Percentiles rank a stretch among this genome's conserved stretches.
Evolutionary conservation across 2,113 vertebrate species (phyloP).

Genomic region (Xiphias gladius): DNA sequence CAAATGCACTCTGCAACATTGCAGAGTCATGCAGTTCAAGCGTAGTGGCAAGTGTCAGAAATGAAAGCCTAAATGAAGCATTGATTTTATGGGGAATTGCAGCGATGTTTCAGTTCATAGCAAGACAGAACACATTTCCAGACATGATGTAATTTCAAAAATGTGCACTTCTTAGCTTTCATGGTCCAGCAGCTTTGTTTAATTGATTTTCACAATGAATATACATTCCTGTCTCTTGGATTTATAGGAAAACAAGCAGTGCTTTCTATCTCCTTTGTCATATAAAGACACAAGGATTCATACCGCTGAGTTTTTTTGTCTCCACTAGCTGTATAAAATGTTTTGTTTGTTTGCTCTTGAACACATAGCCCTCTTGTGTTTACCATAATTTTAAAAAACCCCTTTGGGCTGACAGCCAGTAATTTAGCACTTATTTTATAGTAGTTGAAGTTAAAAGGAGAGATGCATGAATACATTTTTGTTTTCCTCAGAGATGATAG

Average conservation of each 20-base stretch:
- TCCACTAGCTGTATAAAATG: constrained; percentile 47
- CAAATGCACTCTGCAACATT: constrained; percentile 30
- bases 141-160: constrained; percentile 36
- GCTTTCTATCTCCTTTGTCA: constrained; percentile 12
- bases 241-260: constrained; percentile 34
- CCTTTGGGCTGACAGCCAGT: constrained; percentile 49
- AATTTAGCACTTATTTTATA: constrained; percentile 36
- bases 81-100: constrained; percentile 38
- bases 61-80: constrained; percentile 47
- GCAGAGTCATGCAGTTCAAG: constrained; percentile 14
- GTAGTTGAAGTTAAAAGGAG: constrained; percentile 34
- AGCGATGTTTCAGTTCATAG: constrained; percentile 24
- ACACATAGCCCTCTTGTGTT: constrained; percentile 53
- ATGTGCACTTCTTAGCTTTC: constrained; percentile 33
- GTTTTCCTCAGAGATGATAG: constrained; percentile 5
- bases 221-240: constrained; percentile 29
- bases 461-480: background rate
- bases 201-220: constrained; percentile 68
- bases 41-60: constrained; percentile 8
- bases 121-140: constrained; percentile 26
- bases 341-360: constrained; percentile 57
- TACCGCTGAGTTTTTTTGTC: background rate
- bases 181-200: constrained; percentile 44
- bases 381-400: constrained; percentile 51
- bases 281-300: constrained; percentile 47